Base-by-base conservation (phyloP, 2,797 vertebrate species). In the Melanotaenia pygmaea region DNA sequence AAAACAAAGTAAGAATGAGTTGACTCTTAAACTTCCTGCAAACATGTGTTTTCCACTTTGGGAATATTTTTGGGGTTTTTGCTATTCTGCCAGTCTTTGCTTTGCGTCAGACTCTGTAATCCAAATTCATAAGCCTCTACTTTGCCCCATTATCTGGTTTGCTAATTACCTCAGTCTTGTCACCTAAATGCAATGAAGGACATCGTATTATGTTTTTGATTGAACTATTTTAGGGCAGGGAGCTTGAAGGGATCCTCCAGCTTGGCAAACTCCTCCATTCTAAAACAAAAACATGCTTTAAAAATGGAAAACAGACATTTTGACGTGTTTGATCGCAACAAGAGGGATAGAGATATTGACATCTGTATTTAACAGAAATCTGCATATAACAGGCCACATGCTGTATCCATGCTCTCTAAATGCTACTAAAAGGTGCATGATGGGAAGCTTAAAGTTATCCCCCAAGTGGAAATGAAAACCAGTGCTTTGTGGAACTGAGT, bases 401-500 rank as follows among this genome's bases (percentile, higher is more conserved):
- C 67, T 73, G 62, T 74, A 81, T 79, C 62, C 70, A 74, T 64
- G 76, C 74, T 70, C 64, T 66, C n/a, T 78, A 83, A 92, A 83
- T 83, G 74, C 72, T 82, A 80, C 79, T 85, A 88, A 91, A 90
- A 87, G 86, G 86, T 92, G 87, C 80, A 85, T 86, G 84, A 86
- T 88, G 81, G 81, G 88, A 84, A 86, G 73, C 75, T 81, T 81
- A 56, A 74, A 76, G 74, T 83, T 84, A 81, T 85, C 68, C 82
- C 81, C 69, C 32, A 47, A 88, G 72, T 84, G 80, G 76, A 89
- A 94, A 92, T 90, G 59, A 87, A 90, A 89, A 89, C 51, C 89
- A 91, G 88, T 74, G 69, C 80, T 83, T 81, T 61, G 82, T 43
- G 64, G 59, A 59, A 40, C 62, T 70, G 71, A 74, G 64, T 51